Conservation (phyloP, 1,140 invertebrate species). For the Bicyclus anynana region DNA sequence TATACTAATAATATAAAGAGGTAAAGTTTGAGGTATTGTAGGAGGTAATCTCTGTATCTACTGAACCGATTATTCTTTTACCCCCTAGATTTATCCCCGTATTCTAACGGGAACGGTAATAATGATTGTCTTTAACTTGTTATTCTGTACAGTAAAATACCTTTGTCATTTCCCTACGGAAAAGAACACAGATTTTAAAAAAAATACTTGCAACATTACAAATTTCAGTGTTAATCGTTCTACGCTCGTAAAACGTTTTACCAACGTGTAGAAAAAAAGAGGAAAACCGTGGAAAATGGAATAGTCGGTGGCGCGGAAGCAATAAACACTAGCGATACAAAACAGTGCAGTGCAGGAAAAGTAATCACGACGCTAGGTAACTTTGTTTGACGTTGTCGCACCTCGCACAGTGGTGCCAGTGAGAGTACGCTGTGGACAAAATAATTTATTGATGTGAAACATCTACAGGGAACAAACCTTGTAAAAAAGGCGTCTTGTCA, state of each 20-base stretch:
- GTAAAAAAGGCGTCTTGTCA: too few species aligned
- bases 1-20: too few species aligned
- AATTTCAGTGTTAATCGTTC: neutral
- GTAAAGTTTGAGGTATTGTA: too few species aligned
- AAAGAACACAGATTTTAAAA: too few species aligned
- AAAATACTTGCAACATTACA: neutral
- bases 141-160: too few species aligned
- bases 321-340: slow-evolving; percentile 38
- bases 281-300: slow-evolving; percentile 24
- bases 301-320: slow-evolving; percentile 37
- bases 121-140: too few species aligned
- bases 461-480: too few species aligned
- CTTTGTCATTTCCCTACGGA: too few species aligned
- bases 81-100: too few species aligned
- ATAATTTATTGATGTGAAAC: neutral
- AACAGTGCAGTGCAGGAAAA: slow-evolving; percentile 45
- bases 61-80: too few species aligned
- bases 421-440: neutral
- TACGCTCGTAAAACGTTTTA: neutral
- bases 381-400: slow-evolving; percentile 39
- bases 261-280: slow-evolving; percentile 3
- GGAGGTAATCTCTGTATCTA: too few species aligned
- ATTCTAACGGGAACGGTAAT: too few species aligned
- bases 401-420: slow-evolving; percentile 14
- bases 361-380: slow-evolving; percentile 45